Evolutionary conservation across 2,113 vertebrate species (phyloP).

Genomic region (Pteruthius melanotis): DNA sequence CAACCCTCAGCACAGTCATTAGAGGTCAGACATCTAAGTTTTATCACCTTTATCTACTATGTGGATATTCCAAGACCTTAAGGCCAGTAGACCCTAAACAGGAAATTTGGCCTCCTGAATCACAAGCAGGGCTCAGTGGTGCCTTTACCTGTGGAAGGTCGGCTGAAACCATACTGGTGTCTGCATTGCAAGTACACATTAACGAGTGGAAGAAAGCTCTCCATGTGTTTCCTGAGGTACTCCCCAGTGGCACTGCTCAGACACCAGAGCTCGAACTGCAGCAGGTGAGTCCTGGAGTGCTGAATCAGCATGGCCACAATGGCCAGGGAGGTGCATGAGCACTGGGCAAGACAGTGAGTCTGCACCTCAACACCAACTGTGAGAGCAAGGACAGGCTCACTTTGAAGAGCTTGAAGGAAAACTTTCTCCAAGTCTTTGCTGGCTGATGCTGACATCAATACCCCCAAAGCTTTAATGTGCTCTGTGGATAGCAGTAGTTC

Average conservation of each 20-base stretch:
- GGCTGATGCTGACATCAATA: conserved; percentile 74
- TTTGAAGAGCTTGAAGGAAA: conserved; percentile 74
- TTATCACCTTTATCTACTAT: neutral
- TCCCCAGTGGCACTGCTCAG: conserved; percentile 44
- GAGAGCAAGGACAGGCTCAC: conserved; percentile 71
- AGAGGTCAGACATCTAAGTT: neutral
- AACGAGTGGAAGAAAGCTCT: conserved; percentile 77
- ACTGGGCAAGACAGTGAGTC: conserved; percentile 76
- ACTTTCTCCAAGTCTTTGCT: conserved; percentile 76
- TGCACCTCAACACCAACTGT: conserved; percentile 73
- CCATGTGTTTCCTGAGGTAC: conserved; percentile 56
- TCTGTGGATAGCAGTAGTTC: conserved; percentile 70
- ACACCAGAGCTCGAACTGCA: conserved; percentile 90
- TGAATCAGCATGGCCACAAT: conserved; percentile 75
- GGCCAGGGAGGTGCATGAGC: conserved; percentile 34
- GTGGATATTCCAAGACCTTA: neutral
- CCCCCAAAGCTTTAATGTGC: conserved; percentile 77
- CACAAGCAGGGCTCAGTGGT: neutral
- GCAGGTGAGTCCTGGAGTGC: conserved; percentile 79
- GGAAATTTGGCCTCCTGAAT: neutral
- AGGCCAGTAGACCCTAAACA: neutral
- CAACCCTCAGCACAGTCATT: neutral
- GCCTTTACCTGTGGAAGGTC: conserved; percentile 66
- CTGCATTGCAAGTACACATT: conserved; percentile 73
- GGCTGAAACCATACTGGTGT: conserved; percentile 7